Conservation (phyloP, 2,888 invertebrate species). For the Parnassius glacialis region DNA sequence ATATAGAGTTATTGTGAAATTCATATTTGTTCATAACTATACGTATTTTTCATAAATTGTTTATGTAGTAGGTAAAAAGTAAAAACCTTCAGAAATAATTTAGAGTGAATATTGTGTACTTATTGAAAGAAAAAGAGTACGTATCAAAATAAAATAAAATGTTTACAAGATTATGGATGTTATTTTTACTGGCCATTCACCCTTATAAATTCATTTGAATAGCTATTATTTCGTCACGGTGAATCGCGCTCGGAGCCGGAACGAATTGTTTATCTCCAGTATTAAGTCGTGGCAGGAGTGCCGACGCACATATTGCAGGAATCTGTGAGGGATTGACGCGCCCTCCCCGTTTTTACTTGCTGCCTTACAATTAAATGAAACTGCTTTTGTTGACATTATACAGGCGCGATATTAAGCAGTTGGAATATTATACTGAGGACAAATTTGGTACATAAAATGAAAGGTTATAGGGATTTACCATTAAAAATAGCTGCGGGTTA, state of each 20-base stretch:
- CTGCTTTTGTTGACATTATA: conserved; percentile 55
- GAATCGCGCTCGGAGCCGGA: conserved; percentile 64
- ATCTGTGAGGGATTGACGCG: conserved; percentile 45
- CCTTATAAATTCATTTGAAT: conserved; percentile 62
- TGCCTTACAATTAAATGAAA: conserved; percentile 64
- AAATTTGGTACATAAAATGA: neutral
- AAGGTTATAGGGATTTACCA: no score
- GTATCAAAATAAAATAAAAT: neutral
- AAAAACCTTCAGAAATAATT: no score
- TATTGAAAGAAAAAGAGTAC: no score
- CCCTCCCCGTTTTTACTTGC: conserved; percentile 38
- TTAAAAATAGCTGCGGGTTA: no score
- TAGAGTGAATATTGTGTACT: no score
- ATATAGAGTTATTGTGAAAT: no score
- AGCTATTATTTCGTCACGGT: conserved; percentile 57
- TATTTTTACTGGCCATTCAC: conserved; percentile 48
- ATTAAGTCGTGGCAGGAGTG: conserved; percentile 61
- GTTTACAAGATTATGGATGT: neutral
- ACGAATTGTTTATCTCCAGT: conserved; percentile 71
- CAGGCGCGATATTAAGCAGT: conserved; percentile 5
- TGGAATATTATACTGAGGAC: neutral
- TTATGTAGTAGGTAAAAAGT: no score
- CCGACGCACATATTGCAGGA: conserved; percentile 63
- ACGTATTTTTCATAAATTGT: no score
- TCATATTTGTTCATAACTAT: no score